Percentiles rank a stretch among this genome's conserved stretches.
These are phyloP conservation scores for Halichoerus grypus DNA, from an alignment of 2,113 vertebrate genomes.

Conservation along the genomic window DNA sequence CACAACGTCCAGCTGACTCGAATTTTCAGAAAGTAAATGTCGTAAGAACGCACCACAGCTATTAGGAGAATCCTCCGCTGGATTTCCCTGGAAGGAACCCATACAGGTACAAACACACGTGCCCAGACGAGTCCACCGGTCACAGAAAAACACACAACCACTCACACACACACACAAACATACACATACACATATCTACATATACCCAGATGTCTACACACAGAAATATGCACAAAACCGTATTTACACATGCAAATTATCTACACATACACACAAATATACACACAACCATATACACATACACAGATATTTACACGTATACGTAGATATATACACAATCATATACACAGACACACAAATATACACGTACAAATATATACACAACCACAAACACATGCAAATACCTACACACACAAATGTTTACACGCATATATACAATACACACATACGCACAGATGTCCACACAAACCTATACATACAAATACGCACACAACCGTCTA, in stretches of 20 bases:
- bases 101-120: neutral
- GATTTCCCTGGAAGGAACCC: neutral
- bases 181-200: neutral
- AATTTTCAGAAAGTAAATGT: neutral
- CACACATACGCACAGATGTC: neutral
- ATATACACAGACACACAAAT: neutral
- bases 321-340: neutral
- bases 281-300: neutral
- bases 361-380: neutral
- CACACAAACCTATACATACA: neutral
- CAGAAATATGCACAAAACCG: neutral
- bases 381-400: neutral
- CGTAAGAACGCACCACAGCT: neutral
- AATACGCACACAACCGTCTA: neutral
- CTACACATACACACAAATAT: neutral
- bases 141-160: neutral
- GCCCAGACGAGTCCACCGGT: neutral
- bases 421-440: neutral
- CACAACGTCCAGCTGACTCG: neutral
- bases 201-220: neutral
- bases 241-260: neutral
- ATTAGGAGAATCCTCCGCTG: accelerated
- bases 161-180: neutral
- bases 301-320: neutral
- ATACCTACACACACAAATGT: neutral